Evolutionary conservation across 2,797 vertebrate species (phyloP), one percentile per base, ranked within the genome.

Genomic region (Oryzias sinensis): DNA sequence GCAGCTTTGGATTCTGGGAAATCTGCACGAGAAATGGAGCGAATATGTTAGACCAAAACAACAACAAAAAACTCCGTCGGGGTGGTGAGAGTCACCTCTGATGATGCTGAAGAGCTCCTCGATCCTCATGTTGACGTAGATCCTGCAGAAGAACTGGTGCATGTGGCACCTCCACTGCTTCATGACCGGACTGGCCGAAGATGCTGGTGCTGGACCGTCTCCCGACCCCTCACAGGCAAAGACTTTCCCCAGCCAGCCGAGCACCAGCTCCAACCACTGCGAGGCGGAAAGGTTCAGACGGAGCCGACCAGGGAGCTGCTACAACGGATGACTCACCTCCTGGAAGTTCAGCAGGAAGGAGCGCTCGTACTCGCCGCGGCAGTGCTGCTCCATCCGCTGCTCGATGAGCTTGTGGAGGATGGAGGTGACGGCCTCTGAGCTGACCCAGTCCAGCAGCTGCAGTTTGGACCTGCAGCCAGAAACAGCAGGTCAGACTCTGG

Each of bases 101-200:
- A 99, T 96, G 65, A 99, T 96, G 80, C 95, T 94, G 90, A 99
- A 99, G 40, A 99, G 95, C 81, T 99, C 97, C 17, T 97, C 94
- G 0, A 99, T 98, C 86, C 97, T 92, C 93, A 99, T 95, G 88
- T 93, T 93, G 57, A 97, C 96, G 0, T 97, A 99, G 77, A 95
- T 94, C 62, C 93, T 93, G 85, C 96, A 99, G 88, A 98, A 97
- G 80, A 98, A 98, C 82, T 95, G 91, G 59, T 98, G 96, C 82
- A 97, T 95, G 0, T 98, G 96, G 76, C 95, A 96, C 4, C 95
- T 90, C 97, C 97, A 99, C 52, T 95, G 94, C 63, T 93, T 94
- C 76, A 99, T 72, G 3, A 92, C 86, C 46, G 85, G 80, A 65
- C 88, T 82, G 29, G 75, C 76, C 0, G 79, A 8, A 17, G 90